phyloP scores from a whole-genome alignment of 2,797 vertebrate species.

The Petrocephalus schoutedeni region DNA sequence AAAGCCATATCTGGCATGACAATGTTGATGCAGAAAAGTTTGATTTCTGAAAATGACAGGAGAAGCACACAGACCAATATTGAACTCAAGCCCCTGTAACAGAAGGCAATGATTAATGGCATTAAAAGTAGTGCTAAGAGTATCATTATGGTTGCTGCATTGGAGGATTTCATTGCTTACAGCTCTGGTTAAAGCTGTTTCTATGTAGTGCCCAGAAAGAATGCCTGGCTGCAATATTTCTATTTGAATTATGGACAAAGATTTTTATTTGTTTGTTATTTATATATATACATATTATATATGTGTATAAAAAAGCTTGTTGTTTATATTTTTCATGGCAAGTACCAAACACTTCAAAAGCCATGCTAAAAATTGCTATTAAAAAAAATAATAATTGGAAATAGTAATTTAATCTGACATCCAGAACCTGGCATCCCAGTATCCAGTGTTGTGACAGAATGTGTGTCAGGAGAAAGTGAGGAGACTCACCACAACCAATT shows the following conservation, averaged over 20 bases:
- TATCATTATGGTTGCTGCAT: background rate
- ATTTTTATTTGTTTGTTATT: background rate
- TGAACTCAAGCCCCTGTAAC: background rate
- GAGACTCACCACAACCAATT: background rate
- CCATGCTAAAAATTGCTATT: background rate
- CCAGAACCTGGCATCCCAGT: background rate
- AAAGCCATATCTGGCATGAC: background rate
- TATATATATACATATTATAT: constrained; percentile 19
- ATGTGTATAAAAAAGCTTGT: constrained; percentile 22
- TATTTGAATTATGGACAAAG: background rate
- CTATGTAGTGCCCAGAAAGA: background rate
- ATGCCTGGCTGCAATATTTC: background rate
- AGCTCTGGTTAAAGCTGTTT: background rate
- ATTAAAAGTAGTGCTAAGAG: background rate
- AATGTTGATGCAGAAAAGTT: background rate
- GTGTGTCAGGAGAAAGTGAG: background rate
- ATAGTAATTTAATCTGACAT: background rate
- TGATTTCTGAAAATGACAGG: background rate
- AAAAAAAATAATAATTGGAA: background rate
- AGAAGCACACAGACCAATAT: background rate
- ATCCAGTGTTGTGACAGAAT: background rate
- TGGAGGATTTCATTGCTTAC: background rate
- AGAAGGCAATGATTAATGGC: background rate
- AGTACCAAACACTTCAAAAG: background rate
- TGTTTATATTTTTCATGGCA: background rate